Conservation (phyloP, 1,140 invertebrate genomes). For the Amyelois transitella region DNA sequence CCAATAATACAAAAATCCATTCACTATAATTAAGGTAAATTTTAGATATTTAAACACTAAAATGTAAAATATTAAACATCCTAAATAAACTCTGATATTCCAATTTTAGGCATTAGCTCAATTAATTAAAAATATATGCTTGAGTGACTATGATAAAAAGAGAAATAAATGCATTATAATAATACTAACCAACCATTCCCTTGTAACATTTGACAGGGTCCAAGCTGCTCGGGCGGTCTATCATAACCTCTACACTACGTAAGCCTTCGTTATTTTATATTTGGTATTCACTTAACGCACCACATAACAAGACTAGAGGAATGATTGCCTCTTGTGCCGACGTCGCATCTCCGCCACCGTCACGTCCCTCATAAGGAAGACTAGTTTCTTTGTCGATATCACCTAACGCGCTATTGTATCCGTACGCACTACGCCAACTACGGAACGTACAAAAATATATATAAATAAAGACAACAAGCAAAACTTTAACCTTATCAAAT, state of each 20-base stretch:
- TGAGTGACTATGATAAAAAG: constrained; percentile 71
- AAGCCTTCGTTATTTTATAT: constrained; percentile 71
- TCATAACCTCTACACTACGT: constrained; percentile 51
- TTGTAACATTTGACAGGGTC: constrained; percentile 54
- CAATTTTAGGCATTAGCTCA: constrained; percentile 72
- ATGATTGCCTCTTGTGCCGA: constrained; percentile 66
- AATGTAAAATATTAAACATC: constrained; percentile 74
- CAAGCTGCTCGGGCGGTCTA: constrained; percentile 67
- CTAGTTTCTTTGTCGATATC: constrained; percentile 70
- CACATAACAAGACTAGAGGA: constrained; percentile 73
- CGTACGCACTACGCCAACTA: constrained; percentile 43
- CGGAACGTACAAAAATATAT: constrained; percentile 65
- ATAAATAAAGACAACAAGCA: constrained; percentile 70
- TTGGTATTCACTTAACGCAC: constrained; percentile 72
- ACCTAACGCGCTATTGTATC: constrained; percentile 63
- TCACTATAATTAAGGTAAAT: constrained; percentile 74
- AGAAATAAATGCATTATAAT: constrained; percentile 73
- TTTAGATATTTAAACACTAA: constrained; percentile 74
- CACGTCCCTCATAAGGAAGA: constrained; percentile 66
- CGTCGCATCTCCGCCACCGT: constrained; percentile 37
- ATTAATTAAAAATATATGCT: constrained; percentile 72
- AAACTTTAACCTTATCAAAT: constrained; percentile 60
- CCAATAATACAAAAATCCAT: constrained; percentile 74
- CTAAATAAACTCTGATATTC: constrained; percentile 75
- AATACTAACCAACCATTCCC: constrained; percentile 69